Base-by-base conservation (phyloP, 2,113 vertebrate species). In the Alces alces region DNA sequence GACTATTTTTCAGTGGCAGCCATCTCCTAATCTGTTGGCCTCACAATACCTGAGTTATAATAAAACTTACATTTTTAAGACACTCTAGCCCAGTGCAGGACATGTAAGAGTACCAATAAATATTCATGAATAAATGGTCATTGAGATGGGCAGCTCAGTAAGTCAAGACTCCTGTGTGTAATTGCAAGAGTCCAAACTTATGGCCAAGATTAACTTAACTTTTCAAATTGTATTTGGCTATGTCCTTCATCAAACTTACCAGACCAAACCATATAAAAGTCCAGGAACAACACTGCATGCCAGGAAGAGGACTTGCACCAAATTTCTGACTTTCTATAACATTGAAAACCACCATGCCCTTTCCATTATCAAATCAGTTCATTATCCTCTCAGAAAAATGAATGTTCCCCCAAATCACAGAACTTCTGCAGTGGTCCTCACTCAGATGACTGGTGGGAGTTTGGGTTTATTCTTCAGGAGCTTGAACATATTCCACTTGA, bases 271-370 rank as follows among this genome's bases (percentile, higher is more conserved):
- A 25, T 54, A 7, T 73, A 43, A 25, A 86, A 30, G 36, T 10
- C 27, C 17, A 13, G 27, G 33, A 45, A 45, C 3, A 28, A 7
- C 33, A 17, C 0, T 0, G 1, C 13, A 19, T 12, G 12, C 33
- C 60, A 60, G n/a, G 45, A 66, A 36, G 16, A 91, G 33, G 61
- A 28, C 2, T 3, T 10, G n/a, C n/a, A 39, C 30, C 60, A 33
- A 36, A 19, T 52, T 45, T 28, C 45, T 86, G 30, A 5, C 27
- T 4, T 45, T 25, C 28, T 6, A 0, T 30, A 6, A 54, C 54
- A 12, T 1, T 4, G 39, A 23, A 70, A 52, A 33, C 0, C 7
- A 23, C 5, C 33, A 14, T 11, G 15, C 19, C 3, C 39, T 10
- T 13, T 55, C 57, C 50, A 16, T 47, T 15, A 16, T 58, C n/a